Evolutionary conservation across 2,113 vertebrate species (phyloP), one percentile per base, ranked within the genome.

Genomic region (Halichoerus grypus): DNA sequence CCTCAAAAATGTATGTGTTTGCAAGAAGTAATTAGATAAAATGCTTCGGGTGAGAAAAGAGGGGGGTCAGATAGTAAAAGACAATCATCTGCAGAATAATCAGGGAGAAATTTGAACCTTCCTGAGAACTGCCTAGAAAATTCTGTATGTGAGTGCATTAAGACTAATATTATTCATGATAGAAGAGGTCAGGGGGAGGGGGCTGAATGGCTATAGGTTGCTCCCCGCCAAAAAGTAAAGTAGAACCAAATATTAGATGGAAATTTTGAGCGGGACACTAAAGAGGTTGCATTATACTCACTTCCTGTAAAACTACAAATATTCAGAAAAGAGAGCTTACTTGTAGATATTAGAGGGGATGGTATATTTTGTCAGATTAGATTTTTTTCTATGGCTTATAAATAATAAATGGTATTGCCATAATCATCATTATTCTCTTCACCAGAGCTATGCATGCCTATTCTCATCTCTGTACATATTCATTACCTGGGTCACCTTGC

Each of bases 401-500:
- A 57, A 51, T 81, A 59, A 59, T 71, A 86, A 93, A 24, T 24
- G 59, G 5, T 16, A 16, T 55, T 69, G 31, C 16, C 49, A 67
- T 84, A 42, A 74, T 61, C 10, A 72, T 46, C 46, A 79, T 36
- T 6, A 49, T 87, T 94, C 19, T 61, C 67, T 49, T 91, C 9
- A 2, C 33, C 12, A 67, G 26, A 92, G 9, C 3, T 28, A 14
- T 1, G 6, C 7, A 16, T 7, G 18, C 5, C 42, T 31, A 18
- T 5, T 31, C 42, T 69, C 15, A 31, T 63, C 12, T 61, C 39
- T 49, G 12, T 11, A 28, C 4, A 59, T 33, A 61, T 36, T 84
- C 65, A 93, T 83, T 88, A 82, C 49, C 12, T 39, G 33, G 59
- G 51, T 85, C 33, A 92, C 89, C 51, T 72, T 95, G 71, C 72